Evolutionary conservation across 1,140 invertebrate genomes (phyloP).

Genomic region (Conus betulinus): DNA sequence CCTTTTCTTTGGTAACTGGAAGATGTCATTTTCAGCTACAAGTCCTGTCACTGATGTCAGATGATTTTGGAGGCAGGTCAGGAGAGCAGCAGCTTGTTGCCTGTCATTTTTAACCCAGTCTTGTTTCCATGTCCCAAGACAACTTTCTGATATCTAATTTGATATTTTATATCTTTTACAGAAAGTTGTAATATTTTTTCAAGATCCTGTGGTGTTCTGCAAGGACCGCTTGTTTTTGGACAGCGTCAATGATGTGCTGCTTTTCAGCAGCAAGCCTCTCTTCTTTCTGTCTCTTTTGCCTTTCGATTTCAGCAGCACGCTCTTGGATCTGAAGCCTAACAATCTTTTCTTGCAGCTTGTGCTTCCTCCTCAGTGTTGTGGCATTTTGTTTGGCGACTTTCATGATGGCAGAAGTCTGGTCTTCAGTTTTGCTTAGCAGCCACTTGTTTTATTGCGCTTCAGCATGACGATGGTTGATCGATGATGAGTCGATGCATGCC

Average conservation of each 20-base stretch:
- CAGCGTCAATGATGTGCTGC: neutral
- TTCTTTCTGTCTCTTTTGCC: constrained; percentile 1
- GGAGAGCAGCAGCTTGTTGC: too few relatives aligned
- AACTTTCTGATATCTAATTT: constrained; percentile 9
- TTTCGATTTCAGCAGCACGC: neutral
- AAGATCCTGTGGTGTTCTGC: neutral
- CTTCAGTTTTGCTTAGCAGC: neutral
- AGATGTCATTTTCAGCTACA: too few relatives aligned
- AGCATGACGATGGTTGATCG: constrained; percentile 22
- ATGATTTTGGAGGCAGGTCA: too few relatives aligned
- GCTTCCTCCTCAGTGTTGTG: neutral
- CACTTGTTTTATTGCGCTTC: constrained; percentile 27
- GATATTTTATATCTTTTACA: neutral
- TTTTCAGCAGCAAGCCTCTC: neutral
- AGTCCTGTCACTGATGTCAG: too few relatives aligned
- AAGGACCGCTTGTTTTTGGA: neutral
- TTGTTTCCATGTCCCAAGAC: constrained; percentile 1
- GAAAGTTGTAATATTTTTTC: neutral
- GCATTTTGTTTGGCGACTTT: neutral
- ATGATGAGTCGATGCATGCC: constrained; percentile 42
- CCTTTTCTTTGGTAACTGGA: too few relatives aligned
- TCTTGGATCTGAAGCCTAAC: neutral
- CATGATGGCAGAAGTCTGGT: neutral
- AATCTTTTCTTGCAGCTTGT: neutral
- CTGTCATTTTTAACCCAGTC: too few relatives aligned